A percentile compares a stretch with the other conserved stretches of the same genome.
These are phyloP conservation scores for Leistus spinibarbis DNA, from an alignment of 2,888 invertebrate species.

Conservation along the genomic window DNA sequence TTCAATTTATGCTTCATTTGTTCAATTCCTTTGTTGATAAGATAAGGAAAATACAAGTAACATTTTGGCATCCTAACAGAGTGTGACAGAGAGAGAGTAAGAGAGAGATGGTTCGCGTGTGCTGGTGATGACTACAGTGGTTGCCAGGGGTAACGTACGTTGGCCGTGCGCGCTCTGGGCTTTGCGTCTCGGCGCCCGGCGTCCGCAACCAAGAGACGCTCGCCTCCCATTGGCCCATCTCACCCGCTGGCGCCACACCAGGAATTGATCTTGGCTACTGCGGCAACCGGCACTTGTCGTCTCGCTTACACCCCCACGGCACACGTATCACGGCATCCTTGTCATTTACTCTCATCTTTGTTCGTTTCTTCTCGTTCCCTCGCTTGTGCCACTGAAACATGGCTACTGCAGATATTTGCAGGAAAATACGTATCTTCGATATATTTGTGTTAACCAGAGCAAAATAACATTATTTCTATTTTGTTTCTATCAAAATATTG, in stretches of 20 bases:
- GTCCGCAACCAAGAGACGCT: not conserved
- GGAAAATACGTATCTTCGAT: too few species aligned
- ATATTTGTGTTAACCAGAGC: too few species aligned
- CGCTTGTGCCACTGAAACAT: not conserved
- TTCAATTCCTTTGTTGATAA: too few species aligned
- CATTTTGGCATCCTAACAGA: too few species aligned
- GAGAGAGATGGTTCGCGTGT: not conserved
- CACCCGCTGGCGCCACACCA: not conserved
- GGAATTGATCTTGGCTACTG: not conserved
- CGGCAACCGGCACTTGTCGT: not conserved
- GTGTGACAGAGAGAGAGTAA: too few species aligned
- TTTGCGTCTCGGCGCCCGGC: not conserved
- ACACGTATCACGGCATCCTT: not conserved
- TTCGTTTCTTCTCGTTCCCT: not conserved
- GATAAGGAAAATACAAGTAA: too few species aligned
- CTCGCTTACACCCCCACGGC: not conserved
- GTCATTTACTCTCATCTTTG: not conserved
- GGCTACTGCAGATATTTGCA: not conserved
- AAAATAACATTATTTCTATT: too few species aligned
- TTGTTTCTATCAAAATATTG: too few species aligned
- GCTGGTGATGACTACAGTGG: not conserved
- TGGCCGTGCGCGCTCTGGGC: not conserved
- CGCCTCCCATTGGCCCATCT: not conserved
- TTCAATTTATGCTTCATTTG: too few species aligned
- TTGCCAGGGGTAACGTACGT: not conserved